Conservation (phyloP, 2,113 vertebrate genomes). For the Pseudonaja textilis region DNA sequence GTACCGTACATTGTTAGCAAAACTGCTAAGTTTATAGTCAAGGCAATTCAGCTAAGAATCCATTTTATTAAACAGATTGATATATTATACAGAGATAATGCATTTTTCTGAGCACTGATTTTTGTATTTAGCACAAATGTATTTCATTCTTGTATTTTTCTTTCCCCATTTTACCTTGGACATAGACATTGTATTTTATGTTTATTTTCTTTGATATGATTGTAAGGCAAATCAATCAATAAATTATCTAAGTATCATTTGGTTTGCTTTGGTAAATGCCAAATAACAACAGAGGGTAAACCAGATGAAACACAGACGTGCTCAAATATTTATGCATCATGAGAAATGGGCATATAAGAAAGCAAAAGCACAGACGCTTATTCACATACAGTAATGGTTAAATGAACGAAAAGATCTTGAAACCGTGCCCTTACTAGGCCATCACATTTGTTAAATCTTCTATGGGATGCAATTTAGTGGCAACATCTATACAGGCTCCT, state of each 20-base stretch:
- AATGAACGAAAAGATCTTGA: neutral
- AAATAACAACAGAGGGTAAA: neutral
- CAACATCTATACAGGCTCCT: neutral
- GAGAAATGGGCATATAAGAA: neutral
- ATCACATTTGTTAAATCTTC: neutral
- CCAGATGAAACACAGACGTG: neutral
- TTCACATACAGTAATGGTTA: neutral
- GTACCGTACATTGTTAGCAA: too few species aligned
- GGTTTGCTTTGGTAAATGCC: neutral
- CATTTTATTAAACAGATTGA: too few species aligned
- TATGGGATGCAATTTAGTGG: neutral
- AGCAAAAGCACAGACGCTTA: neutral
- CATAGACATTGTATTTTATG: neutral
- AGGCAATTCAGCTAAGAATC: too few species aligned
- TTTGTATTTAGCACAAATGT: neutral
- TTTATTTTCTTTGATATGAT: neutral
- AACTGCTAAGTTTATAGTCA: too few species aligned
- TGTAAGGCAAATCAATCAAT: neutral
- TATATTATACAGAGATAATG: too few species aligned
- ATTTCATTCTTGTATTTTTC: neutral
- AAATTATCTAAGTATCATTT: neutral
- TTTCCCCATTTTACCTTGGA: neutral
- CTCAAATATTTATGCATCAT: neutral
- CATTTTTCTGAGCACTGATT: too few species aligned
- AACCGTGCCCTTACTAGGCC: too few species aligned